These are phyloP conservation scores for Cephus pygmeus DNA, from an alignment of 2,888 invertebrate genomes.

Conservation along the genomic window DNA sequence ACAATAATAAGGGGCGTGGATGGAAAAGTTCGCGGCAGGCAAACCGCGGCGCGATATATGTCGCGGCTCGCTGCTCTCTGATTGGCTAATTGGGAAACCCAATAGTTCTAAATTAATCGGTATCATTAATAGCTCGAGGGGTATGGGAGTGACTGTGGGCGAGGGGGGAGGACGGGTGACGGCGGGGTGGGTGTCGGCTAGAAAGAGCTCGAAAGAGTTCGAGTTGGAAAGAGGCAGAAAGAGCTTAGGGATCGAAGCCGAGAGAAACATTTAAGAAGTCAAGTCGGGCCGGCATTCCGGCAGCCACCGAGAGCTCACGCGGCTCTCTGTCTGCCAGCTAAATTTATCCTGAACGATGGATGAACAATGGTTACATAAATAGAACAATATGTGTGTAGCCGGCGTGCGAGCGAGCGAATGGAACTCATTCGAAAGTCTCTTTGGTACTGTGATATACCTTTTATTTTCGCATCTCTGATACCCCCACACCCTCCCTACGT, in stretches of 20 bases:
- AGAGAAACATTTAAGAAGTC: slow-evolving; percentile 62
- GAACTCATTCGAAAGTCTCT: slow-evolving; percentile 2
- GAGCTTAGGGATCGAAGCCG: slow-evolving; percentile 34
- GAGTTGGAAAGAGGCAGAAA: slow-evolving; percentile 25
- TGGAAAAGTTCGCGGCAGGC: slow-evolving; percentile 25
- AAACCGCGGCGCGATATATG: slow-evolving; percentile 10
- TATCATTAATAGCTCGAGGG: slow-evolving; percentile 61
- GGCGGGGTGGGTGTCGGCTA: slow-evolving; percentile 26
- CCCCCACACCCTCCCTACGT: background rate
- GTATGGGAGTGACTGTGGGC: slow-evolving; percentile 37
- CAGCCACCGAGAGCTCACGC: slow-evolving; percentile 26
- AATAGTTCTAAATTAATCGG: slow-evolving; percentile 67
- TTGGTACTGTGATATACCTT: background rate
- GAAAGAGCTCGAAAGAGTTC: slow-evolving; percentile 25
- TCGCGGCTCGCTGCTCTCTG: slow-evolving; percentile 31
- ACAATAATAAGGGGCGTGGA: background rate
- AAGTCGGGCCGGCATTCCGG: slow-evolving; percentile 61
- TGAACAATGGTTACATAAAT: slow-evolving; percentile 66
- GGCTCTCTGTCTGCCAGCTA: slow-evolving; percentile 51
- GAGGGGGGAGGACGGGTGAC: slow-evolving; percentile 22
- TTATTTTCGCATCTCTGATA: background rate
- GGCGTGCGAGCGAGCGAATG: slow-evolving; percentile 15
- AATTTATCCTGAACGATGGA: slow-evolving; percentile 65
- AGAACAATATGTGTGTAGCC: slow-evolving; percentile 63
- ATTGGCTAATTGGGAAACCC: slow-evolving; percentile 66